Percentiles rank a stretch among this genome's conserved stretches.
These are phyloP conservation scores for Epinotia ramella DNA, from an alignment of 2,888 invertebrate genomes.

Conservation along the genomic window DNA sequence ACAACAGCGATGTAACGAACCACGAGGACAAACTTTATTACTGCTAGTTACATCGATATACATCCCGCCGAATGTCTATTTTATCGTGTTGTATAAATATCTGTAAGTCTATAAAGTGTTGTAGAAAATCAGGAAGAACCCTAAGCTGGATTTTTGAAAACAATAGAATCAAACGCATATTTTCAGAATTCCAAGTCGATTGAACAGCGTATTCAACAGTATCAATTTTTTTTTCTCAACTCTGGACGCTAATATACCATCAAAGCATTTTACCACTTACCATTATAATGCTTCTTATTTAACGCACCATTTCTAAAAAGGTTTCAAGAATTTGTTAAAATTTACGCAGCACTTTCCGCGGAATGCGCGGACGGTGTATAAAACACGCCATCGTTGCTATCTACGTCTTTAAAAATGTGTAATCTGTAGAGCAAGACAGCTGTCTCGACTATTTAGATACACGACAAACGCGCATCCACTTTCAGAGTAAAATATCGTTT, in stretches of 20 bases:
- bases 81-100: background rate
- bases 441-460: conserved; percentile 78
- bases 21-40: conserved; percentile 55
- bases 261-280: conserved; percentile 5
- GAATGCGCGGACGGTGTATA: conserved; percentile 52
- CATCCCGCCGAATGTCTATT: background rate
- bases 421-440: conserved; percentile 75
- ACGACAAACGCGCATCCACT: conserved; percentile 70
- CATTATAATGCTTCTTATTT: conserved; percentile 34
- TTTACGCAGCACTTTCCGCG: conserved; percentile 57
- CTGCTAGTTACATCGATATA: conserved; percentile 28
- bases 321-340: conserved; percentile 53
- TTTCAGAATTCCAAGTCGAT: background rate
- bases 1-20: conserved; percentile 58
- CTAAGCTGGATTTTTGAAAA: background rate
- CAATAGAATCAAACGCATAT: background rate
- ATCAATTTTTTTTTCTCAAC: background rate
- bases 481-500: conserved; percentile 83
- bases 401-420: conserved; percentile 69
- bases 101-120: background rate
- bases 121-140: background rate
- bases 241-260: conserved; percentile 18
- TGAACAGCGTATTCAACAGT: background rate
- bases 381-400: conserved; percentile 64
- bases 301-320: conserved; percentile 35